Evolutionary conservation across 2,113 vertebrate genomes (phyloP).

Genomic region (Apeltes quadracus): DNA sequence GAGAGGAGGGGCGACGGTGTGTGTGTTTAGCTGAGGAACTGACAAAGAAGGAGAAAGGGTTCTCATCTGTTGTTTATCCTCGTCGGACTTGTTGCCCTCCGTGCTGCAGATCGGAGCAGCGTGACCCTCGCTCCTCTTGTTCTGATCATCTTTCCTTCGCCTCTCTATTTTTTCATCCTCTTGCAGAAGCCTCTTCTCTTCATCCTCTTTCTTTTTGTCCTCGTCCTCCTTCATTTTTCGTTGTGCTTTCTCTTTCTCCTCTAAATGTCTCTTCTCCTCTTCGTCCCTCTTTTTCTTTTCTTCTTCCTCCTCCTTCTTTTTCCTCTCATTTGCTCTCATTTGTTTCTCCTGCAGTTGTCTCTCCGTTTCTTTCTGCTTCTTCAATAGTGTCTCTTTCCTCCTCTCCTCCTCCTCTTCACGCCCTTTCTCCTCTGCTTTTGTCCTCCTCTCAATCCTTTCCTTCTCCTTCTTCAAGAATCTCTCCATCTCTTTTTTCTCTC

Average conservation of each 20-base stretch:
- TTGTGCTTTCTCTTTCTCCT: slow-evolving; percentile 10
- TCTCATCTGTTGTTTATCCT: slow-evolving; percentile 74
- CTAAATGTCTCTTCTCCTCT: slow-evolving; percentile 4
- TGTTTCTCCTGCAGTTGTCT: not conserved
- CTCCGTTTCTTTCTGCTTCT: slow-evolving; percentile 7
- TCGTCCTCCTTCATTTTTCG: not conserved
- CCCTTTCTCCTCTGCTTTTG: not conserved
- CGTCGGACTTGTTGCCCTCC: slow-evolving; percentile 69
- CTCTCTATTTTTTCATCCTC: slow-evolving; percentile 12
- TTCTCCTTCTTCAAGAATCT: slow-evolving; percentile 16
- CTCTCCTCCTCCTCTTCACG: not conserved
- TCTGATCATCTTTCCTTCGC: slow-evolving; percentile 11
- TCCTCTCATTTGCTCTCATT: slow-evolving; percentile 7
- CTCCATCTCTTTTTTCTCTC: slow-evolving; percentile 11
- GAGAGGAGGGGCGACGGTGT: not conserved
- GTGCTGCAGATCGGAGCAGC: slow-evolving; percentile 10
- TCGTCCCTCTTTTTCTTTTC: not conserved
- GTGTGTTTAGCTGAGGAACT: not conserved
- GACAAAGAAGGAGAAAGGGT: not conserved
- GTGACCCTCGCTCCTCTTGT: slow-evolving; percentile 13
- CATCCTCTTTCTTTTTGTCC: slow-evolving; percentile 1
- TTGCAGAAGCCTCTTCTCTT: not conserved
- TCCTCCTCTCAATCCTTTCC: slow-evolving; percentile 11
- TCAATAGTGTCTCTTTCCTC: not conserved
- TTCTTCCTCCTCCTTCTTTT: not conserved